Evolutionary conservation across 2,113 vertebrate species (phyloP).

Genomic region (Nothocercus nigrocapillus): DNA sequence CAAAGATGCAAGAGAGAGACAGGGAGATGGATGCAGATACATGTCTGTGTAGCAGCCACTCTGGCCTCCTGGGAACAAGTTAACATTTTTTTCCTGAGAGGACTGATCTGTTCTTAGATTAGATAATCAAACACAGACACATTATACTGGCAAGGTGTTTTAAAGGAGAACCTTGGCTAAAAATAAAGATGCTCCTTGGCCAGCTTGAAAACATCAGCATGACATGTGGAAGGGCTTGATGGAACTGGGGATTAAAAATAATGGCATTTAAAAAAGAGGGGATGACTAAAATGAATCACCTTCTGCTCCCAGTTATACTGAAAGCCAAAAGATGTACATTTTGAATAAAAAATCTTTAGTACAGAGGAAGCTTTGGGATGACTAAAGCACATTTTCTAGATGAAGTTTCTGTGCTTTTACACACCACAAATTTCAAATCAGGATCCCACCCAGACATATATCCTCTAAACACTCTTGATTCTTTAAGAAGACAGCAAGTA

Average conservation of each 20-base stretch:
- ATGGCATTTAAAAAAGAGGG: not conserved
- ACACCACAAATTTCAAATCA: not conserved
- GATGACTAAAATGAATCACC: not conserved
- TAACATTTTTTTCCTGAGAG: conserved; percentile 48
- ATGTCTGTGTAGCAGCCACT: conserved; percentile 16
- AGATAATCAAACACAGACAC: conserved; percentile 52
- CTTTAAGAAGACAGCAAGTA: not conserved
- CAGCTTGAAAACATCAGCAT: not conserved
- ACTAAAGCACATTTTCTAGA: not conserved
- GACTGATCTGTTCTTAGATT: conserved; percentile 60
- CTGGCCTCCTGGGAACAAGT: conserved; percentile 32
- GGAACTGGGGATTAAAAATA: conserved; percentile 44
- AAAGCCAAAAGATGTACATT: not conserved
- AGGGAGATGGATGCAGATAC: not conserved
- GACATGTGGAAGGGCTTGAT: conserved; percentile 9
- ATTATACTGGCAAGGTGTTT: conserved; percentile 39
- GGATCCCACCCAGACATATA: not conserved
- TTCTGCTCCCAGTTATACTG: not conserved
- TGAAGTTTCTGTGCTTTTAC: not conserved
- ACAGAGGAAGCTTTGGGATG: not conserved
- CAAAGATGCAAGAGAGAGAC: not conserved
- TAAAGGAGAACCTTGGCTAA: conserved; percentile 55
- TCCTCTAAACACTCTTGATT: not conserved
- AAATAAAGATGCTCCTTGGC: conserved; percentile 23
- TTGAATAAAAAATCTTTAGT: not conserved